Base-by-base conservation (phyloP, 2,113 vertebrate genomes). In the Sprattus sprattus region DNA sequence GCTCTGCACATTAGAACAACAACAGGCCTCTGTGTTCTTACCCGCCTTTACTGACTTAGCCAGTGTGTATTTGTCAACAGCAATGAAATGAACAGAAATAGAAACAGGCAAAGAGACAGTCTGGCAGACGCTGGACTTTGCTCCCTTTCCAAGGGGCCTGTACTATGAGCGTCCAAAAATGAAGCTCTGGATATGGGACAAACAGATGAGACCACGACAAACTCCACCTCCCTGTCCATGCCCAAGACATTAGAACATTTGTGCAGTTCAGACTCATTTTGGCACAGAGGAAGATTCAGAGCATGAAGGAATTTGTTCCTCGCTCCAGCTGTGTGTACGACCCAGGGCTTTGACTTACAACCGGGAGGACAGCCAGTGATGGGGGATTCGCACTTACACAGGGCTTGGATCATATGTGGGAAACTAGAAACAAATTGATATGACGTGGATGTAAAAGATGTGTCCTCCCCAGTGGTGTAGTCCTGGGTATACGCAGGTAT, bases 51-150 rank as follows among this genome's bases (percentile, higher is more conserved):
- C 46, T 52, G 15, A 39, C 67, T 32, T 75, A 25, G 67, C 28
- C 44, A 81, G 46, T 54, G 45, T 83, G 39, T 44, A 67, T 85
- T 86, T 84, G 83, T 67, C 64, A 86, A 64, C 18, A 82, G 15
- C 84, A 86, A 87, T 87, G 52, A 85, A 50, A 87, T 60, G 46
- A 84, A 25, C 45, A 85, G 32, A 81, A 85, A 83, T 49, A 54
- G 84, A 81, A 81, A 85, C 83, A 82, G 83, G 54, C 50, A 82
- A n/a, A 25, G 44, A 45, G 28, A 64, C 22, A 25, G 8, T 11
- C n/a, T n/a, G 16, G 22, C n/a, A n/a, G 28, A 67, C n/a, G 57
- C 49, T 50, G 47, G 67, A 64, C 52, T 83, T 20, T 83, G 5
- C 82, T 39, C 39, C 78, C 50, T 75, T 28, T 16, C 20, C 28